A percentile compares a stretch with the other conserved stretches of the same genome.
Conservation (phyloP, 2,888 invertebrate genomes). For the Thelaira solivaga region DNA sequence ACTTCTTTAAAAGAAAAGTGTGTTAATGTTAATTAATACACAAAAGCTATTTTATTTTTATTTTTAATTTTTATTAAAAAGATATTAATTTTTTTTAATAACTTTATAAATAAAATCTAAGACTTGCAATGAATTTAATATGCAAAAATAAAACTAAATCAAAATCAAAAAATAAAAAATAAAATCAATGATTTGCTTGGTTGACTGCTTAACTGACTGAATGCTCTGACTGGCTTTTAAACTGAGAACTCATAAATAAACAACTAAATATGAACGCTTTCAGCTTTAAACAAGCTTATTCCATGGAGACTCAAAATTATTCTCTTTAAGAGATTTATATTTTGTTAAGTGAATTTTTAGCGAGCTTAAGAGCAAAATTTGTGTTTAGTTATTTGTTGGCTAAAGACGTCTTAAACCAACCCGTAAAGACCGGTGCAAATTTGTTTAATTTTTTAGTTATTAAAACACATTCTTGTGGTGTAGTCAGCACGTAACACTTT, state of each 20-base stretch:
- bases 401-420: constrained; percentile 36
- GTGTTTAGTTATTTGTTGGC: constrained; percentile 5
- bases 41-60: no score
- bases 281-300: not conserved
- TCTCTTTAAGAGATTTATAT: constrained; percentile 28
- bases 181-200: not conserved
- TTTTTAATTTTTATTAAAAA: no score
- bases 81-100: no score
- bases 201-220: no score
- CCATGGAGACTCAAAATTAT: not conserved
- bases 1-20: no score
- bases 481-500: constrained; percentile 1
- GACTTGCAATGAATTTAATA: no score
- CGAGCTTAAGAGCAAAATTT: constrained; percentile 20
- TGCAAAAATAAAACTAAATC: not conserved
- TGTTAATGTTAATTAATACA: no score
- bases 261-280: no score
- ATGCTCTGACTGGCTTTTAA: no score
- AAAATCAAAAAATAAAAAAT: no score
- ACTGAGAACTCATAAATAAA: not conserved
- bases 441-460: constrained; percentile 42
- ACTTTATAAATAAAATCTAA: no score
- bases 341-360: not conserved
- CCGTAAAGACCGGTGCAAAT: constrained; percentile 52
- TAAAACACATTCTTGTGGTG: constrained; percentile 48